A percentile compares a stretch with the other conserved stretches of the same genome.
These are phyloP conservation scores for Wasmannia auropunctata DNA, from an alignment of 1,140 invertebrate species.

Conservation along the genomic window DNA sequence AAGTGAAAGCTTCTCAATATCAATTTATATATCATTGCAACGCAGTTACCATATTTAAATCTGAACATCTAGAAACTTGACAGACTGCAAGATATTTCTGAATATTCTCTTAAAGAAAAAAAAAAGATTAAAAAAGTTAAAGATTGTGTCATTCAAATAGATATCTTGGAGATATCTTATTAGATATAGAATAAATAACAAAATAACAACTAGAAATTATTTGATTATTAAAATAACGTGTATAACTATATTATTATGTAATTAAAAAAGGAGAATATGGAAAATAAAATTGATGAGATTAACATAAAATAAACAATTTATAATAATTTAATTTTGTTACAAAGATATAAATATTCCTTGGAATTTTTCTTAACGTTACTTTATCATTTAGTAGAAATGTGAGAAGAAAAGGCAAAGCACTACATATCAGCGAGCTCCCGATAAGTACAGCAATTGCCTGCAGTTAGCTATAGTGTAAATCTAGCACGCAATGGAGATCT, in stretches of 20 bases:
- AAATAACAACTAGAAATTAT: neutral
- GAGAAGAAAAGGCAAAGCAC: constrained; percentile 63
- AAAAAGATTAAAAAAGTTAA: neutral
- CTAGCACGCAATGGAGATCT: constrained; percentile 68
- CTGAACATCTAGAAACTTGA: neutral
- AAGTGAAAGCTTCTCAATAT: constrained; percentile 19
- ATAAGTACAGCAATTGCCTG: constrained; percentile 60
- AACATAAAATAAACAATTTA: neutral
- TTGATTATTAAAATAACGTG: neutral
- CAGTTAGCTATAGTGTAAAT: constrained; percentile 46
- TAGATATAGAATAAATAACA: neutral
- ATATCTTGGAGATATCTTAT: neutral
- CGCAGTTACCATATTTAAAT: neutral
- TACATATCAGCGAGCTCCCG: constrained; percentile 54
- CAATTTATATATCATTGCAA: neutral
- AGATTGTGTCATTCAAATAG: neutral
- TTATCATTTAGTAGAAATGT: constrained; percentile 21
- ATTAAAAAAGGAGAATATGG: neutral
- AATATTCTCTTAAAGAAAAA: neutral
- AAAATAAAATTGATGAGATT: neutral
- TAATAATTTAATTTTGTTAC: neutral
- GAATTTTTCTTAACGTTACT: neutral
- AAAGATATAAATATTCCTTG: neutral
- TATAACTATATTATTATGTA: neutral
- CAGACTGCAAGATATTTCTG: neutral